These are phyloP conservation scores for Caretta caretta DNA, from an alignment of 2,113 vertebrate genomes.

Conservation along the genomic window DNA sequence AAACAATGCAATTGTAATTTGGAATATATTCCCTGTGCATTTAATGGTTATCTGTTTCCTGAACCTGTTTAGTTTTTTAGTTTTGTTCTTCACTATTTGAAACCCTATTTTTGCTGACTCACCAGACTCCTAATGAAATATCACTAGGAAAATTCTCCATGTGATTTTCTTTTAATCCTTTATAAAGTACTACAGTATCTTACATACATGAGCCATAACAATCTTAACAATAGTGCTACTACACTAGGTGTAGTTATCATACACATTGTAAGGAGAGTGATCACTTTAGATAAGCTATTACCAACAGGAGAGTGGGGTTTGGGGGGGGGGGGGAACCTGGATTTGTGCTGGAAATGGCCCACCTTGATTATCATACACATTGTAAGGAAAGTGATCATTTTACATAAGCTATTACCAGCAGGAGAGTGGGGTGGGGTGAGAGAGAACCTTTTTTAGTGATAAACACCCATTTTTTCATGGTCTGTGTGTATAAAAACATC, in stretches of 20 bases:
- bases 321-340: no score
- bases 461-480: no score
- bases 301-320: no score
- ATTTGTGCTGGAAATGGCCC: no score
- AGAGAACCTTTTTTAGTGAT: no score
- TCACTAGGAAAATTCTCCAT: background rate
- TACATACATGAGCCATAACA: background rate
- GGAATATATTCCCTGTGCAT: background rate
- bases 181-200: background rate
- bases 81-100: background rate
- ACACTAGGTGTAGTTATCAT: background rate
- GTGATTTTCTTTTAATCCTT: background rate
- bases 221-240: background rate
- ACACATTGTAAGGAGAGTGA: no score
- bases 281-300: no score
- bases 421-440: no score
- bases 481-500: no score
- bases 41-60: background rate
- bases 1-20: background rate
- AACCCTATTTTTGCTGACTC: background rate
- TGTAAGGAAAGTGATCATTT: no score
- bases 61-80: background rate
- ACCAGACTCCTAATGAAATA: background rate
- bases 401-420: no score
- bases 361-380: no score